Percentiles rank a stretch among this genome's conserved stretches.
Evolutionary conservation across 2,113 vertebrate species (phyloP).

Genomic region (Panurus biarmicus): DNA sequence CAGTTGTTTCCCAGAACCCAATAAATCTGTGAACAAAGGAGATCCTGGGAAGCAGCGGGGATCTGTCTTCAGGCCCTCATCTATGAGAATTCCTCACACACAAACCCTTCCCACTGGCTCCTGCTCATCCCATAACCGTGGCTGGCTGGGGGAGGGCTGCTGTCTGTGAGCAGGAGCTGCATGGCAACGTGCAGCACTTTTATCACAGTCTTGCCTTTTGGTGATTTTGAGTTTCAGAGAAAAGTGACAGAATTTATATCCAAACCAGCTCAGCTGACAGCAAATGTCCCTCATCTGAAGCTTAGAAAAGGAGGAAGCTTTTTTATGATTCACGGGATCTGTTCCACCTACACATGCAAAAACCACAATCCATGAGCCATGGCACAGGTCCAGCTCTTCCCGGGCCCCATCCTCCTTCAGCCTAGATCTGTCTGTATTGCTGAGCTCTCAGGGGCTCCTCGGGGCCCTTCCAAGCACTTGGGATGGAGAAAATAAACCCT

Average conservation of each 20-base stretch:
- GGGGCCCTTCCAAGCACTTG: not conserved
- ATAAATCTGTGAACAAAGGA: not conserved
- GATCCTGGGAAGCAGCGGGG: fast-evolving
- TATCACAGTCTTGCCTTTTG: not conserved
- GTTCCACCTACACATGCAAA: slow-evolving; percentile 16
- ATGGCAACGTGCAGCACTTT: not conserved
- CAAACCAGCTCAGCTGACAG: slow-evolving; percentile 24
- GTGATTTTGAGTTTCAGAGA: not conserved
- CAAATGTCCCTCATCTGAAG: not conserved
- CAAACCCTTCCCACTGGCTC: not conserved
- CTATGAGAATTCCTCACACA: not conserved
- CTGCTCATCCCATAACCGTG: not conserved
- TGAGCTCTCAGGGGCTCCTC: not conserved
- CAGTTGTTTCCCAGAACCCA: not conserved
- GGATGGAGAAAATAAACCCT: not conserved
- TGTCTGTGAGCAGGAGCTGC: not conserved
- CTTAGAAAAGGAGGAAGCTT: not conserved
- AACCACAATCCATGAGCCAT: not conserved
- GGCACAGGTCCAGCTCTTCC: not conserved
- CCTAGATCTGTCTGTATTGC: not conserved
- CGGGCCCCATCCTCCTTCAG: not conserved
- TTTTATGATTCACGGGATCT: slow-evolving; percentile 34
- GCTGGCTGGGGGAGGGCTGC: not conserved
- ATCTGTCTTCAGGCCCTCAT: not conserved
- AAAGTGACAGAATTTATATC: not conserved